These are phyloP conservation scores for Urocyon cinereoargenteus DNA, from an alignment of 2,797 vertebrate genomes.

Conservation along the genomic window DNA sequence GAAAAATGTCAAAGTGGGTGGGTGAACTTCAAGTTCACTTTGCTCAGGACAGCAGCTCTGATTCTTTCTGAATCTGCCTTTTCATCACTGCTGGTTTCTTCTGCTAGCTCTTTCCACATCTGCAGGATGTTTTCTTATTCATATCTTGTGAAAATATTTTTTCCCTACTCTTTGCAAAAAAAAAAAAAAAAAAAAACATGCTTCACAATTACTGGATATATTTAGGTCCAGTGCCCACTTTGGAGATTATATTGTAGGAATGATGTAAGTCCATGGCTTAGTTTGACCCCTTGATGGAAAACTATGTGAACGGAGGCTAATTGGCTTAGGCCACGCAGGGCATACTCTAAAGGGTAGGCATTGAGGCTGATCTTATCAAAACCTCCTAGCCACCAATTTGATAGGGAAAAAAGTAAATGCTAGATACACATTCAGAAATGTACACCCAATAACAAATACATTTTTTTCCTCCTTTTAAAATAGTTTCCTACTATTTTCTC, in stretches of 20 bases:
- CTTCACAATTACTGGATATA: not conserved
- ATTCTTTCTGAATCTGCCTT: not conserved
- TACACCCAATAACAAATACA: not conserved
- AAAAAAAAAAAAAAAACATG: not conserved
- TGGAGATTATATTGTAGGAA: not conserved
- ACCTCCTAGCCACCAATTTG: not conserved
- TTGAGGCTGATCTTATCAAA: not conserved
- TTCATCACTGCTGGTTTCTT: not conserved
- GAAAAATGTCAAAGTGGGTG: not conserved
- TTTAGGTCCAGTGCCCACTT: not conserved
- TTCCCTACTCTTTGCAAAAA: not conserved
- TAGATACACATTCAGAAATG: not conserved
- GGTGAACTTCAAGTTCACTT: not conserved
- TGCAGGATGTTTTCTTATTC: not conserved
- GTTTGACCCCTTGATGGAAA: not conserved
- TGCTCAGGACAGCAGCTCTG: not conserved
- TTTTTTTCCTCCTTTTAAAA: not conserved
- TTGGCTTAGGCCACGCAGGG: not conserved
- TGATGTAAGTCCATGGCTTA: not conserved
- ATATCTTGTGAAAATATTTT: not conserved
- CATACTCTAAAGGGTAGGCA: not conserved
- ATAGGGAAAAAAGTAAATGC: not conserved
- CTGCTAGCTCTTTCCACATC: not conserved
- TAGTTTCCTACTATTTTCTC: not conserved
- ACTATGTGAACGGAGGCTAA: not conserved